phyloP scores from a whole-genome alignment of 2,113 vertebrate genomes.

The Oncorhynchus clarkii region DNA sequence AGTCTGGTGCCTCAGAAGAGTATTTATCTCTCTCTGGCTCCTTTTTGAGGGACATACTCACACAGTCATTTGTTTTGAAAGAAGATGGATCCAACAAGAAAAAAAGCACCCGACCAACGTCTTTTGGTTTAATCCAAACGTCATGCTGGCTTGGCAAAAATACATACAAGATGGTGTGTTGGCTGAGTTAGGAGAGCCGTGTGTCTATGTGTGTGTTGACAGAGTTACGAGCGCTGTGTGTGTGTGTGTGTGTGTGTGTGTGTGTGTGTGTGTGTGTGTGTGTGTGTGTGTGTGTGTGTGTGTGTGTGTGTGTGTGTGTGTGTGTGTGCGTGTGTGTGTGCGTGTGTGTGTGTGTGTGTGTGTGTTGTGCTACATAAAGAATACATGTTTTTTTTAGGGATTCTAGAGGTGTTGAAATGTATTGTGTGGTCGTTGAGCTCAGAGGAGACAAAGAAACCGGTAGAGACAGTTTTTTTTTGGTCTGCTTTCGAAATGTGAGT shows the following conservation, averaged over 20 bases:
- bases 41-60: not conserved
- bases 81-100: not conserved
- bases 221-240: no score
- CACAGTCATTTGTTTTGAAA: slow-evolving; percentile 12
- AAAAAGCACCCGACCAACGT: not conserved
- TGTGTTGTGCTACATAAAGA: slow-evolving; percentile 7
- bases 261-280: no score
- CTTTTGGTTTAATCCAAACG: slow-evolving; percentile 5
- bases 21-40: not conserved
- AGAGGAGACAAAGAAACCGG: not conserved
- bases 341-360: not conserved
- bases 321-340: not conserved
- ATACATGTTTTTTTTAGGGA: not conserved
- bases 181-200: not conserved
- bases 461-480: slow-evolving; percentile 22
- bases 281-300: not conserved
- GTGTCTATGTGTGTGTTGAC: no score
- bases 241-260: not conserved
- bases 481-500: not conserved
- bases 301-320: not conserved
- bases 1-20: not conserved
- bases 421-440: not conserved
- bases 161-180: slow-evolving; percentile 6
- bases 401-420: slow-evolving; percentile 8
- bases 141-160: slow-evolving; percentile 20